Evolutionary conservation across 2,888 invertebrate genomes (phyloP).

Genomic region (Arctia plantaginis): DNA sequence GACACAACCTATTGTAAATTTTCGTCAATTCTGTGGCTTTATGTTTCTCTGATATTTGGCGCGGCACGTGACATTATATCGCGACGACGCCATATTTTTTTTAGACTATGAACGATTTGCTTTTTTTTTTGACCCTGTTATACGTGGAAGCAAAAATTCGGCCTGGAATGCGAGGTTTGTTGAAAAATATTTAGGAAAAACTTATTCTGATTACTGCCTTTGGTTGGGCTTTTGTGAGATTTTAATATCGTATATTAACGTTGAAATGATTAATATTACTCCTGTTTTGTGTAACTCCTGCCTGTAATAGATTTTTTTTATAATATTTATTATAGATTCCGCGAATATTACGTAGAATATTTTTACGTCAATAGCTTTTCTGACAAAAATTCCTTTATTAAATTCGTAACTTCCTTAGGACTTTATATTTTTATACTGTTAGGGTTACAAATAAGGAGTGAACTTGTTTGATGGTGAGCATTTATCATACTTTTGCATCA

Average conservation of each 20-base stretch:
- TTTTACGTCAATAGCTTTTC: background rate
- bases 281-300: background rate
- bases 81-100: conserved; percentile 3
- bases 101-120: conserved; percentile 9
- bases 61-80: conserved; percentile 19
- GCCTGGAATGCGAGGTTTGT: background rate
- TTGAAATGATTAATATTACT: background rate
- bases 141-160: background rate
- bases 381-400: background rate
- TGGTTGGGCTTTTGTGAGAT: background rate
- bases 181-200: conserved; percentile 1
- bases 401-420: background rate
- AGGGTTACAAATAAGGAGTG: background rate
- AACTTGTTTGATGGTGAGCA: background rate
- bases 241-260: background rate
- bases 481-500: background rate
- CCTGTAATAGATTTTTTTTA: background rate
- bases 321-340: background rate
- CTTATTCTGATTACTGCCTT: background rate
- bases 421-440: background rate
- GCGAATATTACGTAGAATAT: background rate
- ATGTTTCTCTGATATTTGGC: conserved; percentile 36
- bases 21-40: conserved; percentile 34
- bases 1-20: conserved; percentile 48
- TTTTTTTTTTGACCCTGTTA: conserved; percentile 3